These are phyloP conservation scores for Lacerta bilineata DNA, from an alignment of 2,797 vertebrate genomes.

Conservation along the genomic window DNA sequence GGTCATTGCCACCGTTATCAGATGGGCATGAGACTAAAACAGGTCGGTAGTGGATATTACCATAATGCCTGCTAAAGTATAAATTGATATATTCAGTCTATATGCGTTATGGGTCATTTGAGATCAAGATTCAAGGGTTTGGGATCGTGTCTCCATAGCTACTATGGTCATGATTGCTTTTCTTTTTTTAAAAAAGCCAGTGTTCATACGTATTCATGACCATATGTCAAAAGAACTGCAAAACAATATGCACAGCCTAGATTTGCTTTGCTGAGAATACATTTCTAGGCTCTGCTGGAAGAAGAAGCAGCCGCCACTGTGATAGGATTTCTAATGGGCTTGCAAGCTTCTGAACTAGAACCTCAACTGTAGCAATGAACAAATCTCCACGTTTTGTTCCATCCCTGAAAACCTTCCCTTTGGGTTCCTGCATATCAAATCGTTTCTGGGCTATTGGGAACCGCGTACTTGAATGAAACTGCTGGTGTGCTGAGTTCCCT, in stretches of 20 bases:
- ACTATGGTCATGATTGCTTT: not conserved
- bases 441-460: not conserved
- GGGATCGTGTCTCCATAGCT: not conserved
- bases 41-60: slow-evolving; percentile 17
- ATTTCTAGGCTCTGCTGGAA: not conserved
- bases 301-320: not conserved
- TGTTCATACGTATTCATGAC: not conserved
- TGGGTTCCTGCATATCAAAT: not conserved
- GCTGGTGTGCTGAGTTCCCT: not conserved
- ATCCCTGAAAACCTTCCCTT: not conserved
- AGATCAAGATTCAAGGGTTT: not conserved
- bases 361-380: not conserved
- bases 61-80: not conserved
- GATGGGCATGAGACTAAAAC: slow-evolving; percentile 34
- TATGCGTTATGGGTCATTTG: not conserved
- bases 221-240: not conserved
- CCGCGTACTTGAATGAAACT: not conserved
- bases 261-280: not conserved
- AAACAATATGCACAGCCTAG: not conserved
- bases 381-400: not conserved
- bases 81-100: not conserved
- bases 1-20: slow-evolving; percentile 37
- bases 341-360: not conserved
- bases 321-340: not conserved
- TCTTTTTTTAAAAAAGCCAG: not conserved